Base-by-base conservation (phyloP, 2,797 vertebrate genomes). In the Enteromius fasciolatus region DNA sequence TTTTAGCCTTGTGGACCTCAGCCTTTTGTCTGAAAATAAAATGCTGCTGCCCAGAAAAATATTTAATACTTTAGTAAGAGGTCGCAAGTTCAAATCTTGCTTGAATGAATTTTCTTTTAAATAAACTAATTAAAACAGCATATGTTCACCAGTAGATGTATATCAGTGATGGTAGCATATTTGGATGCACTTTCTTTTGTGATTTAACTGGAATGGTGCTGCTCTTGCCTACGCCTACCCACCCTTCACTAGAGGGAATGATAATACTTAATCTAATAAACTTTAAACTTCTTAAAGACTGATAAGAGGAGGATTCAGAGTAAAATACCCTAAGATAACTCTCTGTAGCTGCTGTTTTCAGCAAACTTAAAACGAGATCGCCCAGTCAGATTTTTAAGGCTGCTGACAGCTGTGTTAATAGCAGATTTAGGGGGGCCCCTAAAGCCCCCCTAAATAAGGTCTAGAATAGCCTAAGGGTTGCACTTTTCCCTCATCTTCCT, bases 401-500 rank as follows among this genome's bases (percentile, higher is more conserved):
- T 54, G 66, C 50, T 77, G 74, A 77, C 54, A 70, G 75, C 66
- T 59, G 48, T 59, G 50, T 68, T 59, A 61, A 77, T 77, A 9
- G 15, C 36, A 77, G 41, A 69, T 61, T 83, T 39, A 12, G 31
- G 28, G 6, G 41, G 52, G 41, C n/a, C n/a, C n/a, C n/a, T n/a
- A n/a, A n/a, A n/a, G n/a, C 31, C 17, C 50, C n/a, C 39, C 36
- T 46, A 77, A 82, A 82, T 57, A 68, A 64, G 48, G 61, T 76
- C 48, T 70, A 61, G 31, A 83, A 69, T 69, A 1, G 25, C 64
- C 75, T 59, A 50, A 69, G 81, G 39, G 64, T 28, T 77, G 50
- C 75, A 80, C 66, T 83, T 76, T 68, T 41, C 23, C 74, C 33
- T 72, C 46, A 54, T 76, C 57, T 69, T 69, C 67, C 73, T 69